phyloP scores from a whole-genome alignment of 2,888 invertebrate species.

The Amphipoea oculea region DNA sequence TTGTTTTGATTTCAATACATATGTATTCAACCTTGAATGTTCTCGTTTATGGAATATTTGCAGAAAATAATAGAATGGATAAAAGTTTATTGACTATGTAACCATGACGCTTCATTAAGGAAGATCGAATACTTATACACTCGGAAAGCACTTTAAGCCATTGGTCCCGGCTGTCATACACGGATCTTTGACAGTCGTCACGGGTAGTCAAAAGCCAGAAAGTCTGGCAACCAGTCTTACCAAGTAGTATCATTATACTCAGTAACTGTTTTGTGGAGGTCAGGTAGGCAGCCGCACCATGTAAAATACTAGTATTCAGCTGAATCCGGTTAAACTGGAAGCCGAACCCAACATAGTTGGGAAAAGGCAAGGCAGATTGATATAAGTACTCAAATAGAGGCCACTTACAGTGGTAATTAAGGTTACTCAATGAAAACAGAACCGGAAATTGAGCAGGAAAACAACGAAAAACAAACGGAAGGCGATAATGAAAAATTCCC shows the following conservation, averaged over 20 bases:
- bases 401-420: slow-evolving; percentile 24
- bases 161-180: no score
- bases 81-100: background rate
- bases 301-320: background rate
- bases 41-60: background rate
- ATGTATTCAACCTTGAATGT: background rate
- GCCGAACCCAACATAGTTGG: background rate
- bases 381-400: slow-evolving; percentile 18
- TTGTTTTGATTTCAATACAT: slow-evolving; percentile 9
- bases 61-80: background rate
- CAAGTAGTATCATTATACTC: background rate
- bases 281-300: no score
- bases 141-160: no score
- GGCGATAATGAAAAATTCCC: slow-evolving; percentile 32
- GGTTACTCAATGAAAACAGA: slow-evolving; percentile 27
- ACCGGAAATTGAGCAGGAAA: slow-evolving; percentile 14
- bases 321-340: background rate
- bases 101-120: background rate
- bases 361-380: background rate
- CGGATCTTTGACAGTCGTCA: background rate
- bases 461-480: slow-evolving; percentile 21
- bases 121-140: no score
- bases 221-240: background rate
- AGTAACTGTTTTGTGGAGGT: background rate
- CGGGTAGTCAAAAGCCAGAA: background rate